These are phyloP conservation scores for Gallinago nigripennis DNA, from an alignment of 2,797 vertebrate species.

Conservation along the genomic window DNA sequence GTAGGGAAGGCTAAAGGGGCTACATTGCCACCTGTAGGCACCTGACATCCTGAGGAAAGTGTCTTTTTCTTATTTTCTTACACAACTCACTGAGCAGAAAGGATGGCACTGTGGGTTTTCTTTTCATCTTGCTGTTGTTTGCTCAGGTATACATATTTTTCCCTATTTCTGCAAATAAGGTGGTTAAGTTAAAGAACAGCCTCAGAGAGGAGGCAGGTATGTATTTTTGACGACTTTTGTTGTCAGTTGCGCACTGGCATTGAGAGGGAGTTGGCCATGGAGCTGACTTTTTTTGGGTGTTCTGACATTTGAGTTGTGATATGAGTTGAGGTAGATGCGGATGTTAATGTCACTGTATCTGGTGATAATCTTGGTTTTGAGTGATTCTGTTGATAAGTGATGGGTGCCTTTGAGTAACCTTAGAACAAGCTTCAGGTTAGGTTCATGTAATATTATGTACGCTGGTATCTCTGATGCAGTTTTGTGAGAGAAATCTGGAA, in stretches of 20 bases:
- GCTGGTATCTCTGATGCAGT: background rate
- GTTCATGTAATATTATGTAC: background rate
- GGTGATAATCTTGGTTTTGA: slow-evolving; percentile 40
- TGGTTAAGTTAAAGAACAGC: background rate
- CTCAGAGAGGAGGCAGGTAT: background rate
- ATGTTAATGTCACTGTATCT: slow-evolving; percentile 30
- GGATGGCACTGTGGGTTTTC: background rate
- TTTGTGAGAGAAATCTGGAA: background rate
- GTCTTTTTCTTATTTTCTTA: background rate
- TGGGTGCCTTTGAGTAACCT: slow-evolving; percentile 22
- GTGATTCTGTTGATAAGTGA: slow-evolving; percentile 40
- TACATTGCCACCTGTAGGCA: background rate
- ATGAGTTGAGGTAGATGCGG: slow-evolving; percentile 35
- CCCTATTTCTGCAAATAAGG: background rate
- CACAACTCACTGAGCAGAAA: background rate
- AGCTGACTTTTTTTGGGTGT: background rate
- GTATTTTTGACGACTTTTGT: background rate
- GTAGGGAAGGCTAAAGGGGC: background rate
- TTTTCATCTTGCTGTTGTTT: background rate
- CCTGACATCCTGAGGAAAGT: background rate
- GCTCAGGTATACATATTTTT: background rate
- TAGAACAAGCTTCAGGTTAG: background rate
- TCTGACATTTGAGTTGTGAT: slow-evolving; percentile 24
- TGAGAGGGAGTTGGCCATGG: background rate
- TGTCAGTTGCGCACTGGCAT: background rate